Evolutionary conservation across 2,113 vertebrate genomes (phyloP).

Genomic region (Motacilla tschutschensis): DNA sequence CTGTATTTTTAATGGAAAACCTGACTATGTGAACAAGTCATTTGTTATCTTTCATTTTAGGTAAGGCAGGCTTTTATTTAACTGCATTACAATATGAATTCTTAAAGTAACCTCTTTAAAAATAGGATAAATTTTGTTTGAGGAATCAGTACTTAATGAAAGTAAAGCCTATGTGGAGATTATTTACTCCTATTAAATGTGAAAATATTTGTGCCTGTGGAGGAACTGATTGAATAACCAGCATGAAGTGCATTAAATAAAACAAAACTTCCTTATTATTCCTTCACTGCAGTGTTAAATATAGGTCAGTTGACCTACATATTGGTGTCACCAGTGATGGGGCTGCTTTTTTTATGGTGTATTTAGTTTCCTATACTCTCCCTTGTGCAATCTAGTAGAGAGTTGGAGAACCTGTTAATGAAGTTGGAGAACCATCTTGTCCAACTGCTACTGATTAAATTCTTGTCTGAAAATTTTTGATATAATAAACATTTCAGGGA

Average conservation of each 20-base stretch:
- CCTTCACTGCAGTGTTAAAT: neutral
- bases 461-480: neutral
- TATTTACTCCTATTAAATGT: neutral
- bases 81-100: neutral
- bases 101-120: neutral
- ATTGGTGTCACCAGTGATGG: neutral
- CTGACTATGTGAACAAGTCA: neutral
- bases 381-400: neutral
- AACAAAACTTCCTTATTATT: neutral
- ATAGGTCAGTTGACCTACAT: neutral
- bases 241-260: neutral
- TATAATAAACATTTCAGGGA: neutral
- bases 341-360: neutral
- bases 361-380: neutral
- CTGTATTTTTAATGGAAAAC: neutral
- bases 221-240: neutral
- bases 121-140: neutral
- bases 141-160: neutral
- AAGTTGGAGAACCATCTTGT: neutral
- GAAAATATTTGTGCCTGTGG: neutral
- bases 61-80: neutral
- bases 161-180: neutral
- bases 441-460: neutral
- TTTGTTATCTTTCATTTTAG: neutral
- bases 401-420: neutral